Base-by-base conservation (phyloP, 2,113 vertebrate species). In the Vulpes ferrilata region DNA sequence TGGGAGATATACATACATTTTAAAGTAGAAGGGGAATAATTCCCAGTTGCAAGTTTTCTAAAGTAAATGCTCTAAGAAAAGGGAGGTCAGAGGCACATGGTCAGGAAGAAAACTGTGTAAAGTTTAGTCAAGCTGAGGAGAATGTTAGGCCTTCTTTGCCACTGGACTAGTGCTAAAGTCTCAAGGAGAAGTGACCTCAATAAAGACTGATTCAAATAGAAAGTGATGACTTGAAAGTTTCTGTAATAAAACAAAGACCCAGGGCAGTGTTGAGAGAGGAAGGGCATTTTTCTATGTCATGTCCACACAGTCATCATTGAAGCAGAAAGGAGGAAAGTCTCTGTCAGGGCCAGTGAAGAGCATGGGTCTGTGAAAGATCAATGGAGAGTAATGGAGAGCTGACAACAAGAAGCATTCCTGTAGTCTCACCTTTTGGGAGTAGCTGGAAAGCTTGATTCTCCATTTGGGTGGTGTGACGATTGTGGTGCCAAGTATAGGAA, bases 171-270 rank as follows among this genome's bases (percentile, higher is more conserved):
- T 86, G 60, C 60, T 60, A n/a, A 93, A 4, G 12, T 69, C n/a
- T 93, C 48, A 81, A 83, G 60, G 73, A 91, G 65, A 91, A n/a
- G 60, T 86, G 92, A 48, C 78, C 32, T 71, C 79, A 32, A 65
- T 71, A 83, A 94, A 95, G 65, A 91, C n/a, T 73, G 60, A 93
- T 93, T 88, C 78, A 87, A 71, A 82, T 85, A 95, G 48, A 92
- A 94, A 91, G 88, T 57, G 78, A 93, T 85, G 69, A 35, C 20
- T 11, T 69, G 55, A 62, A 95, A 32, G 12, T 93, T 81, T 79
- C 78, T 86, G 38, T 73, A 88, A 79, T 86, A 79, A 96, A 92
- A 64, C 2, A 8, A 11, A 92, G 60, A 51, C 25, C 30, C 16
- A 19, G 73, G 30, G 38, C n/a, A 91, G 20, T 74, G 81, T 60